Evolutionary conservation across 2,797 vertebrate species (phyloP), one percentile per base, ranked within the genome.

Genomic region (Onychomys leucogaster): DNA sequence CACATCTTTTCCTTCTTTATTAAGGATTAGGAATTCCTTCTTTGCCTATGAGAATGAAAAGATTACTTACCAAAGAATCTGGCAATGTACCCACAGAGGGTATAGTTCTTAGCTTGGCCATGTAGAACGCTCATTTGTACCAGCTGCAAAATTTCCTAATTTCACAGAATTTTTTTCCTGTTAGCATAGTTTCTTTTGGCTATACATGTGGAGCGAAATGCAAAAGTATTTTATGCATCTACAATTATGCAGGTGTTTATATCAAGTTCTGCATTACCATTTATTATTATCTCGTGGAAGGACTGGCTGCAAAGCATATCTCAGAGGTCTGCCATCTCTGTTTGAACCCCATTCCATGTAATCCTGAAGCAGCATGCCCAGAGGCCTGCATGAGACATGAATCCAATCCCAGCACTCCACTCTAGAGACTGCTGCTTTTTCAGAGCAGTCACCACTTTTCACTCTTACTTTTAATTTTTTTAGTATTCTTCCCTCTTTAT

Each of bases 31-130:
- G 55, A 96, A 93, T 92, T 86, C 59, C 71, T 90, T 95, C 27
- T 93, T 94, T 89, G 87, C 83, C 89, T 94, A 32, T 90, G 46
- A 97, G 75, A 73, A 94, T 92, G 92, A 95, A 46, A 96, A 96
- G 41, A 89, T 71, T 32, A 67, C 69, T 93, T 97, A 65, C 59
- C 75, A 95, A 93, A 73, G 43, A 96, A 94, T 93, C 77, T 80
- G 94, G 86, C 16, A 8, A 43, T 46, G 16, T 80, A 41, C 88
- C 78, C 65, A 77, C 61, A 43, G 94, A 94, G 46, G 32, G 63
- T 16, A 12, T 7, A 57, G 5, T 89, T 86, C 59, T 93, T 82
- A 90, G 57, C 76, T n/a, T 89, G 21, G 29, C 49, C 32, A 49
- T 49, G 34, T 0, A 10, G 75, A 96, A 93, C 92, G 41, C 90